Conservation (phyloP, 2,797 vertebrate species). For the Crotalus adamanteus region DNA sequence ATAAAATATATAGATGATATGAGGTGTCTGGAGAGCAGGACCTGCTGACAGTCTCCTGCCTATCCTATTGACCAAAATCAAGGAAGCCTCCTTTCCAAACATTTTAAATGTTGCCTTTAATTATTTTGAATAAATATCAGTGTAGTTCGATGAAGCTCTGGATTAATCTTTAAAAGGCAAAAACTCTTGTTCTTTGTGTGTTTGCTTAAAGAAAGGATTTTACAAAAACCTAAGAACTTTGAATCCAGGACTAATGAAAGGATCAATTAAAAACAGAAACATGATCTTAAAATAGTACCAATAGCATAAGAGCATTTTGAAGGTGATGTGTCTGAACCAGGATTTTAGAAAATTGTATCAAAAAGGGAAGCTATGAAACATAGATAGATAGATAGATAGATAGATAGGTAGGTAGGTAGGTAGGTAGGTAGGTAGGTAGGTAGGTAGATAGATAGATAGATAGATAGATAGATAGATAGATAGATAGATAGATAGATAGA, state of each 20-base stretch:
- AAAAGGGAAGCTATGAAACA: not conserved
- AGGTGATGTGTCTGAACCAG: not conserved
- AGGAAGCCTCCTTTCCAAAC: not conserved
- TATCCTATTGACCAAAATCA: not conserved
- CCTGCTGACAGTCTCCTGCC: too few species aligned
- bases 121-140: not conserved
- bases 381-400: too few species aligned
- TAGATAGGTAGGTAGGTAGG: accelerated
- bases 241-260: not conserved
- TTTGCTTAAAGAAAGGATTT: not conserved
- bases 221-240: not conserved
- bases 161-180: not conserved
- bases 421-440: too few species aligned
- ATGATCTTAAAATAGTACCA: not conserved
- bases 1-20: not conserved
- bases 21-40: not conserved
- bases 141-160: not conserved
- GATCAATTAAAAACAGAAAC: not conserved
- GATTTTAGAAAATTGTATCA: not conserved
- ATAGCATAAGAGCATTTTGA: not conserved
- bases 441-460: too few species aligned
- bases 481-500: too few species aligned
- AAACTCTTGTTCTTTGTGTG: not conserved
- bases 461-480: too few species aligned
- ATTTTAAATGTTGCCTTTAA: not conserved